Conservation (phyloP, 2,888 invertebrate genomes). For the Torymus aiolomorphi region DNA sequence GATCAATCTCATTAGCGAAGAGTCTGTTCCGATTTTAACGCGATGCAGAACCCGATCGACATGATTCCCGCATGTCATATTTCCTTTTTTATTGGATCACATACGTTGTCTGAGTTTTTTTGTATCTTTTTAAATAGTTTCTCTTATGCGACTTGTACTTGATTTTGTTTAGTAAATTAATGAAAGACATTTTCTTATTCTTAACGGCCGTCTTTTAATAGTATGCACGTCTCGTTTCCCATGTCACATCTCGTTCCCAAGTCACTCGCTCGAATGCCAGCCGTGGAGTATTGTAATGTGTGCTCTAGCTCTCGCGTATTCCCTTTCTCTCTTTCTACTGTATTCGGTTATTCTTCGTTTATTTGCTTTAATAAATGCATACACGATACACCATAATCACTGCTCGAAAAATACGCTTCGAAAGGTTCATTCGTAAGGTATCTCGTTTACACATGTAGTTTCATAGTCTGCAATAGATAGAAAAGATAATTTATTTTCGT, state of each 20-base stretch:
- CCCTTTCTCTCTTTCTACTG: constrained; percentile 18
- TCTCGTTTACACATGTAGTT: constrained; percentile 1
- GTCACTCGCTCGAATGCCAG: constrained; percentile 47
- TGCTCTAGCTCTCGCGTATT: constrained; percentile 1
- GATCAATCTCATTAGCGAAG: no score
- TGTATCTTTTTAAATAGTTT: constrained; percentile 6
- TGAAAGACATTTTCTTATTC: constrained; percentile 72
- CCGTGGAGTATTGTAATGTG: constrained; percentile 57
- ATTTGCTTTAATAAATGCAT: constrained; percentile 50
- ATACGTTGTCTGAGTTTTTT: constrained; percentile 12
- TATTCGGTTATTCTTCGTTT: constrained; percentile 27
- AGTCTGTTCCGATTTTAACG: neutral
- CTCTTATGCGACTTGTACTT: constrained; percentile 59
- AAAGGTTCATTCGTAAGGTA: constrained; percentile 31
- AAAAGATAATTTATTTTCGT: constrained; percentile 35
- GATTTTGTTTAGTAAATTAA: constrained; percentile 70
- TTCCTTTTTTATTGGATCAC: constrained; percentile 14
- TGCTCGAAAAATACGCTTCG: constrained; percentile 30
- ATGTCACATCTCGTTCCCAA: no score
- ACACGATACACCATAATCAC: constrained; percentile 32
- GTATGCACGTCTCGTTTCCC: constrained; percentile 57
- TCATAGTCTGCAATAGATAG: neutral
- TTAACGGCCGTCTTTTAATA: constrained; percentile 64
- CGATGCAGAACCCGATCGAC: constrained; percentile 17
- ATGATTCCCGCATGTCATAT: neutral